phyloP scores from a whole-genome alignment of 2,888 invertebrate species.

The Pterostichus madidus region DNA sequence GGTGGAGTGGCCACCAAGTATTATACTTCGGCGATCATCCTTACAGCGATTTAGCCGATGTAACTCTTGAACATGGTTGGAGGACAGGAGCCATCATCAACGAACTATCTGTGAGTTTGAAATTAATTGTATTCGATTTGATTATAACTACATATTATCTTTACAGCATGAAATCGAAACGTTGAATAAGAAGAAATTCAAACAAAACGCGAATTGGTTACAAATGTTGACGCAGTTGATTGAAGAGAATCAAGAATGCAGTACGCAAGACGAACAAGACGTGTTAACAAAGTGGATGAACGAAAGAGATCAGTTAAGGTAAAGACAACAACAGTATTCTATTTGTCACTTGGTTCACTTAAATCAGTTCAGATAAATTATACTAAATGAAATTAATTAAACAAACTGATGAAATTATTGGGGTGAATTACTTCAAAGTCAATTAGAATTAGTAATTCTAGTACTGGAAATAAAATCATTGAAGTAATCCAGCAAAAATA shows the following conservation, averaged over 20 bases:
- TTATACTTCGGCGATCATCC: constrained; percentile 99
- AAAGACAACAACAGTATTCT: constrained; percentile 67
- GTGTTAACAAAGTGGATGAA: constrained; percentile 88
- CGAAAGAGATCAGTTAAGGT: constrained; percentile 89
- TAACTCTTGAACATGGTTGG: constrained; percentile 97
- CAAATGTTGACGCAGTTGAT: constrained; percentile 94
- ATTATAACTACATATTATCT: constrained; percentile 38
- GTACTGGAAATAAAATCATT: too few relatives aligned
- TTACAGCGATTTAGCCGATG: constrained; percentile 97
- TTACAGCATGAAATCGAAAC: constrained; percentile 93
- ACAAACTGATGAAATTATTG: too few relatives aligned
- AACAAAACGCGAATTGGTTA: constrained; percentile 93
- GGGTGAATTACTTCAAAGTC: too few relatives aligned
- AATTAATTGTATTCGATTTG: neutral
- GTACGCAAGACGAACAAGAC: constrained; percentile 83
- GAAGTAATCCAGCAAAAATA: too few relatives aligned
- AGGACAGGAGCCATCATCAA: constrained; percentile 98
- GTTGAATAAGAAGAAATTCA: constrained; percentile 90
- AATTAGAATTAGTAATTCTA: too few relatives aligned
- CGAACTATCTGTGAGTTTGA: constrained; percentile 88
- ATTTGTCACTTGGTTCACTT: too few relatives aligned
- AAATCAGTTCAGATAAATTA: too few relatives aligned
- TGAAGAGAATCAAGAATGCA: constrained; percentile 92
- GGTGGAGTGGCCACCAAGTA: constrained; percentile 95
- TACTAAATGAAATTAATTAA: too few relatives aligned